Evolutionary conservation across 2,888 invertebrate genomes (phyloP).

Genomic region (Idaea straminata): DNA sequence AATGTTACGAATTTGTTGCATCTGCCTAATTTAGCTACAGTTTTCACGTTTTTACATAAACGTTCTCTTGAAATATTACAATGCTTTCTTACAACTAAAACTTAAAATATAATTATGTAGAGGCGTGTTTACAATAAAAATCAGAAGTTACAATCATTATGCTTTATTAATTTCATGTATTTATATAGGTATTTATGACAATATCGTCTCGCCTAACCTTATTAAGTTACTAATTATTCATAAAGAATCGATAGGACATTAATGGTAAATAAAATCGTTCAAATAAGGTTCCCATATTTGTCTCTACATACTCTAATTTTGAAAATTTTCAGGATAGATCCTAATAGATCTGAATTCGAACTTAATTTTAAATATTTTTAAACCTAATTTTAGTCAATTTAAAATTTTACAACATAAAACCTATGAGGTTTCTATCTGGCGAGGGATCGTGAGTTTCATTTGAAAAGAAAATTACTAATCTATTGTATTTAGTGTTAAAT

Average conservation of each 20-base stretch:
- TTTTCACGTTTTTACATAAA: too few species aligned
- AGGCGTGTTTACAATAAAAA: conserved; percentile 59
- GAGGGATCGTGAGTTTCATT: conserved; percentile 46
- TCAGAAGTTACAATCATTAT: conserved; percentile 77
- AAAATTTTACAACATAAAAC: conserved; percentile 58
- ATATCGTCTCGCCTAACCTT: conserved; percentile 81
- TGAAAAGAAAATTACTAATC: conserved; percentile 26
- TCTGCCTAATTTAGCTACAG: neutral
- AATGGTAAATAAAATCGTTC: conserved; percentile 73
- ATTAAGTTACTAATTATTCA: conserved; percentile 79
- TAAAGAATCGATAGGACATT: conserved; percentile 80
- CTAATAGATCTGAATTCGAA: conserved; percentile 62
- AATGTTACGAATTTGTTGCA: neutral
- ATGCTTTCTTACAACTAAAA: neutral
- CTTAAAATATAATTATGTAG: neutral
- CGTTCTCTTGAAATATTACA: neutral
- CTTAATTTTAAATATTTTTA: conserved; percentile 47
- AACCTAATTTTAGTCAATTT: conserved; percentile 38
- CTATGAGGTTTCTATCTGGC: conserved; percentile 64
- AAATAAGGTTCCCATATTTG: conserved; percentile 60
- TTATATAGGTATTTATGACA: conserved; percentile 80
- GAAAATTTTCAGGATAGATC: conserved; percentile 56
- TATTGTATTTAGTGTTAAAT: neutral
- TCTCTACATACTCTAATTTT: conserved; percentile 61
- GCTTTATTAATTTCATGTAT: conserved; percentile 82